These are phyloP conservation scores for Caenorhabditis sp. DNA, from an alignment of 2,888 invertebrate genomes.

Conservation along the genomic window DNA sequence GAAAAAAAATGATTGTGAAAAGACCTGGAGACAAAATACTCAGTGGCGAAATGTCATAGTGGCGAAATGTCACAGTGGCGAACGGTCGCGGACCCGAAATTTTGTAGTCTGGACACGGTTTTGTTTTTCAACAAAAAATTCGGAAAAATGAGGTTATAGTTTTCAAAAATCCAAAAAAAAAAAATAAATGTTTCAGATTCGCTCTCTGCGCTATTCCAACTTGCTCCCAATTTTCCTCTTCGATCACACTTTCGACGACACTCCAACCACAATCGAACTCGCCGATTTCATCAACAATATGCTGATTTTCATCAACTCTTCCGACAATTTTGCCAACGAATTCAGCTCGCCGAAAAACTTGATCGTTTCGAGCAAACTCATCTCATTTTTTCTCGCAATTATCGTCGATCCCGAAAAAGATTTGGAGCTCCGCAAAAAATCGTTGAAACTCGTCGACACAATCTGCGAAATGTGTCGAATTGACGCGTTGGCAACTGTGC, in stretches of 20 bases:
- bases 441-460: background rate
- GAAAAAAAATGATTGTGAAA: no score
- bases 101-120: no score
- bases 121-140: no score
- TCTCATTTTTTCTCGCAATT: background rate
- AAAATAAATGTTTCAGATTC: constrained; percentile 9
- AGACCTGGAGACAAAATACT: no score
- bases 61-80: no score
- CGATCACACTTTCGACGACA: constrained; percentile 9
- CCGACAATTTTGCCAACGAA: background rate
- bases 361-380: background rate
- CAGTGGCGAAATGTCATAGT: no score
- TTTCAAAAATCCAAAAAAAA: background rate
- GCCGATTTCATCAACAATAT: background rate
- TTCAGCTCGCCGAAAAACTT: background rate
- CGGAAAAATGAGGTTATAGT: background rate
- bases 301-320: constrained; percentile 3
- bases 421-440: background rate
- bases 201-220: constrained; percentile 2
- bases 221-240: constrained; percentile 13
- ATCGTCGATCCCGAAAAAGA: background rate
- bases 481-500: background rate
- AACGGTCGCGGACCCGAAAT: no score
- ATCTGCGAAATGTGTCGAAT: background rate
- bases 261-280: constrained; percentile 5